Conservation (phyloP, 2,113 vertebrate genomes). For the Phylloscopus whistleri region DNA sequence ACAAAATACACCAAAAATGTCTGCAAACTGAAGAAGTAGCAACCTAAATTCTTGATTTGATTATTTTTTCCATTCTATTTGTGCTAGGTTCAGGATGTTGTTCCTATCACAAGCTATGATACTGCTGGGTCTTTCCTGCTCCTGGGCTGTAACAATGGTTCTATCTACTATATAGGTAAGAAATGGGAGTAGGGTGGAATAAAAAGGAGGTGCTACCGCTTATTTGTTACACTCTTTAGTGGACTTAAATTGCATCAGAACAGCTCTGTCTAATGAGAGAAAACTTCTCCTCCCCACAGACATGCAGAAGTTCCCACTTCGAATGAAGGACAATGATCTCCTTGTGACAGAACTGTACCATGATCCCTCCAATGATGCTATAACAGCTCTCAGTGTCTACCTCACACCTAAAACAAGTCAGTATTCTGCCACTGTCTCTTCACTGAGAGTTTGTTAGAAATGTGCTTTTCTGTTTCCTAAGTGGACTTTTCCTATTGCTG, state of each 20-base stretch:
- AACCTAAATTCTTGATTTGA: neutral
- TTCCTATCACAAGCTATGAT: constrained; percentile 95
- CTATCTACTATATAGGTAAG: constrained; percentile 97
- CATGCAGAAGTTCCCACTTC: constrained; percentile 96
- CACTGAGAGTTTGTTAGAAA: neutral
- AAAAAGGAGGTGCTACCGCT: neutral
- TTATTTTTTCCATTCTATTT: neutral
- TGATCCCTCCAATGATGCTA: constrained; percentile 94
- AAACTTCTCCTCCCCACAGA: constrained; percentile 70
- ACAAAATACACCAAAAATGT: neutral
- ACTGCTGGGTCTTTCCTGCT: constrained; percentile 95
- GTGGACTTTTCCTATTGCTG: neutral
- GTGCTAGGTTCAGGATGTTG: constrained; percentile 91
- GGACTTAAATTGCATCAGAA: neutral
- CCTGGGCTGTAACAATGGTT: constrained; percentile 95
- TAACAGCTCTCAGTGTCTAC: constrained; percentile 96
- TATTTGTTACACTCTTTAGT: neutral
- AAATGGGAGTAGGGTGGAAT: neutral
- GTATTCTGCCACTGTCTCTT: constrained; percentile 30
- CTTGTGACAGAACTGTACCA: constrained; percentile 96
- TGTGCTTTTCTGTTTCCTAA: neutral
- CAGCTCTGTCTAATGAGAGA: neutral
- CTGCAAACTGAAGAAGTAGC: neutral
- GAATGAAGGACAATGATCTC: constrained; percentile 98
- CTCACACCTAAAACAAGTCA: constrained; percentile 97